Evolutionary conservation across 2,888 invertebrate species (phyloP).

Genomic region (Leptinotarsa juncta): DNA sequence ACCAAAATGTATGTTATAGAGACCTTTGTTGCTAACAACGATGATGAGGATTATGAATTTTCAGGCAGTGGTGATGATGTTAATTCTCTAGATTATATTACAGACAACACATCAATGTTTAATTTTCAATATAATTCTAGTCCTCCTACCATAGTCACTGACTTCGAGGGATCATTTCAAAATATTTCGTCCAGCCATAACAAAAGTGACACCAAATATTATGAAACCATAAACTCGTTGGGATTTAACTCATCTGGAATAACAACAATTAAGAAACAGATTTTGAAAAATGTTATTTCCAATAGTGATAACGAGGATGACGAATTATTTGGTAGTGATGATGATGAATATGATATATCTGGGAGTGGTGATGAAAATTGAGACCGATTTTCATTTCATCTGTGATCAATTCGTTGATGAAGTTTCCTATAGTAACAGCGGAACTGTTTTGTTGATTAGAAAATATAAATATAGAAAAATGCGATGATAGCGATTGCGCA

Average conservation of each 20-base stretch:
- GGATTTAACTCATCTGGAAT: too few species aligned
- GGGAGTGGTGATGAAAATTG: too few species aligned
- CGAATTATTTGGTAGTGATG: neutral
- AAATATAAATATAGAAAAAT: too few species aligned
- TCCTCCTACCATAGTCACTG: too few species aligned
- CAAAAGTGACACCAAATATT: neutral
- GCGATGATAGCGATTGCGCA: too few species aligned
- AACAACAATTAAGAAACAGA: neutral
- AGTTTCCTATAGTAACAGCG: too few species aligned
- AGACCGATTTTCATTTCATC: neutral
- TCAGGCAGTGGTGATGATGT: neutral
- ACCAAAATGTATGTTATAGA: too few species aligned
- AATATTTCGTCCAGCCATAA: neutral
- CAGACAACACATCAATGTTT: neutral
- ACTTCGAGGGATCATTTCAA: too few species aligned
- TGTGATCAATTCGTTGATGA: too few species aligned
- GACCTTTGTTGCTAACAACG: neutral
- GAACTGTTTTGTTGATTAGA: too few species aligned
- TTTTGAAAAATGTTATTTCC: neutral
- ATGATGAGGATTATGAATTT: slow-evolving; percentile 1
- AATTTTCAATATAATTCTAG: neutral
- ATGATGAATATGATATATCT: neutral
- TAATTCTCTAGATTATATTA: neutral
- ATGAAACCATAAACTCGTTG: too few species aligned
- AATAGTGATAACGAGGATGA: neutral